Base-by-base conservation (phyloP, 1,140 invertebrate species). In the fruit fly (Drosophila melanogaster) region DNA sequence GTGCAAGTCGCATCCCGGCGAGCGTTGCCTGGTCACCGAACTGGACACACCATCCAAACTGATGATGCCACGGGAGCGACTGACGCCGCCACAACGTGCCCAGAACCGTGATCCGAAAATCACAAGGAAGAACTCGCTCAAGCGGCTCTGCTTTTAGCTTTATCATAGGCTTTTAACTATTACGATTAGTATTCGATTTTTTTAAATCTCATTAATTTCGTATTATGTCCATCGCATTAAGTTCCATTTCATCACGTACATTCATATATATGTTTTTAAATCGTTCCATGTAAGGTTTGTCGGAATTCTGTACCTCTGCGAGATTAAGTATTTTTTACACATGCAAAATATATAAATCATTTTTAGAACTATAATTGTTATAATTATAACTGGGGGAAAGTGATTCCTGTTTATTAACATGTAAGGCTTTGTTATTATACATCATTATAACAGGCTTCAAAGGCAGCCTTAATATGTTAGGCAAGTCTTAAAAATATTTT, bases 291-390 rank as follows among this genome's bases (percentile, higher is more conserved):
- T 35, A 77, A 53, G 57, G 47, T 35, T 59, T 37, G 15, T 11
- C 49, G 30, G 44, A 53, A 54, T 15, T 33, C 50, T 81, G 75
- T 86, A 83, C 83, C 83, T 86, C 75, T 67, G 57, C 72, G 84
- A 87, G 85, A 87, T 87, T 87, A 87, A 90, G 66, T 60, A 80
- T 58, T 64, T 74, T 78, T 78, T 75, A 83, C 62, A 54, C 35
- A 50, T 47, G 38, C n/a, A 38, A 75, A 65, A 47, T 50, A 51
- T 43, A 30, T 30, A 30, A 22, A 15, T 15, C 24, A 15, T 33
- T 50, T 49, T 41, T 15, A 40, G 7, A 40, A 40, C 14, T 19
- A 3, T 22, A 22, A 0, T 22, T 22, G 19, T 22, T 22, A 22
- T 22, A 22, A 22, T 22, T 22, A 22, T 22, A 22, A 3, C 3